These are phyloP conservation scores for Papilio polytes DNA, from an alignment of 1,140 invertebrate species.

Conservation along the genomic window DNA sequence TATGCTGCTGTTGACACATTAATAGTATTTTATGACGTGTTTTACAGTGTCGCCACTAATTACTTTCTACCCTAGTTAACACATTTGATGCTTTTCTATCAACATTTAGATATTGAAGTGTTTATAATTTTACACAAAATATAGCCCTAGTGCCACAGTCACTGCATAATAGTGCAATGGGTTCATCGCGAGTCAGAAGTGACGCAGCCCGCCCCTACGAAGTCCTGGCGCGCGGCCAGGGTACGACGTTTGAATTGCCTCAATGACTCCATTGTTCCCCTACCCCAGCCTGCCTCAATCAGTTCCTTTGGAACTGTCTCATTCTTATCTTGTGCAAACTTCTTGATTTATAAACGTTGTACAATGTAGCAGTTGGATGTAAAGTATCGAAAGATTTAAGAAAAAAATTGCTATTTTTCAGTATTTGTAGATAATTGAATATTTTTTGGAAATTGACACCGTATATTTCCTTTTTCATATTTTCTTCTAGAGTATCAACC, in stretches of 20 bases:
- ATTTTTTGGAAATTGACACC: too few species aligned
- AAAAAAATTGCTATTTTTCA: too few species aligned
- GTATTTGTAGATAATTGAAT: too few species aligned
- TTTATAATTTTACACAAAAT: background rate
- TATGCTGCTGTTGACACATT: too few species aligned
- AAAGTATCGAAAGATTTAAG: too few species aligned
- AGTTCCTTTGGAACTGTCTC: background rate
- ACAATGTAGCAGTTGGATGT: background rate
- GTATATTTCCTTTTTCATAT: too few species aligned
- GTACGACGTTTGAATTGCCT: constrained; percentile 63
- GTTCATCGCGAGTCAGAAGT: constrained; percentile 38
- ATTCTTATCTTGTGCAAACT: constrained; percentile 33
- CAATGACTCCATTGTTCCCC: constrained; percentile 57
- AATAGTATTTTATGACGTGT: background rate
- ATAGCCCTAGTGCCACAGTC: background rate
- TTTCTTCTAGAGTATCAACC: too few species aligned
- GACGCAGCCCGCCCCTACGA: constrained; percentile 48
- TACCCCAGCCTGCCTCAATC: constrained; percentile 29
- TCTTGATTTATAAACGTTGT: constrained; percentile 24
- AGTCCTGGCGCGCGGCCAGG: constrained; percentile 57
- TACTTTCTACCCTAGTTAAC: background rate
- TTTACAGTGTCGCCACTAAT: background rate
- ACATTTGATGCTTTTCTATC: background rate
- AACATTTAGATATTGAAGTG: too few species aligned
- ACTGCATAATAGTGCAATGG: constrained; percentile 17